A percentile compares a stretch with the other conserved stretches of the same genome.
Evolutionary conservation across 2,797 vertebrate species (phyloP).

Genomic region (Oreochromis grahami): DNA sequence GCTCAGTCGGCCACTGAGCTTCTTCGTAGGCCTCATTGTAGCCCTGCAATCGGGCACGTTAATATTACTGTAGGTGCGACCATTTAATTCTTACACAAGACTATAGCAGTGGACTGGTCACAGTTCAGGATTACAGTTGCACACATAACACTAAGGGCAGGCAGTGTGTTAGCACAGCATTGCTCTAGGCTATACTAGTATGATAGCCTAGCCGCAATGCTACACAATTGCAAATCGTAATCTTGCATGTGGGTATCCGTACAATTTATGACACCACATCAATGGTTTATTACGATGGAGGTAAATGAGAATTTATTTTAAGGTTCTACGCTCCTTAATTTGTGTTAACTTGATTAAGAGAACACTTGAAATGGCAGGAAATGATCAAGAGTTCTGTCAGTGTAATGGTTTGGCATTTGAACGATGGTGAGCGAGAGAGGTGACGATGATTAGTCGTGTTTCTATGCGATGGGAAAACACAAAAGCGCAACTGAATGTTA

Average conservation of each 20-base stretch:
- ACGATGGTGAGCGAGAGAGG: slow-evolving; percentile 61
- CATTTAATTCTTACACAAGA: background rate
- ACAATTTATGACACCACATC: slow-evolving; percentile 18
- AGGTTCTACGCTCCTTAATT: slow-evolving; percentile 5
- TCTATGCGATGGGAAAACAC: slow-evolving; percentile 35
- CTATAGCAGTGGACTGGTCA: slow-evolving; percentile 21
- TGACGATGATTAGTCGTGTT: slow-evolving; percentile 37
- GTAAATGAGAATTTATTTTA: background rate
- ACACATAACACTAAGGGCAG: slow-evolving; percentile 2
- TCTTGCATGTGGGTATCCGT: slow-evolving; percentile 21
- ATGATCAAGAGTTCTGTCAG: slow-evolving; percentile 75
- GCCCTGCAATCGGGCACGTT: slow-evolving; percentile 1
- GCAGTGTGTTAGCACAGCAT: slow-evolving; percentile 3
- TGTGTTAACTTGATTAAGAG: slow-evolving; percentile 27
- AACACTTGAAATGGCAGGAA: slow-evolving; percentile 50
- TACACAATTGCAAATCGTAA: background rate
- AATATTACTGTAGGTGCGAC: slow-evolving; percentile 6
- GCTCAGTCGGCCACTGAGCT: slow-evolving; percentile 1
- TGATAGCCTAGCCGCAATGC: slow-evolving; percentile 17
- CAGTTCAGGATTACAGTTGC: slow-evolving; percentile 20
- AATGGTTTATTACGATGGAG: slow-evolving; percentile 13
- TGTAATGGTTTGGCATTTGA: slow-evolving; percentile 74
- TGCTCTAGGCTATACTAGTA: background rate
- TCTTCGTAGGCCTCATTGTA: background rate
- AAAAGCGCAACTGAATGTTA: slow-evolving; percentile 41